A percentile compares a stretch with the other conserved stretches of the same genome.
These are phyloP conservation scores for Carterocephalus palaemon DNA, from an alignment of 2,888 invertebrate genomes.

Conservation along the genomic window DNA sequence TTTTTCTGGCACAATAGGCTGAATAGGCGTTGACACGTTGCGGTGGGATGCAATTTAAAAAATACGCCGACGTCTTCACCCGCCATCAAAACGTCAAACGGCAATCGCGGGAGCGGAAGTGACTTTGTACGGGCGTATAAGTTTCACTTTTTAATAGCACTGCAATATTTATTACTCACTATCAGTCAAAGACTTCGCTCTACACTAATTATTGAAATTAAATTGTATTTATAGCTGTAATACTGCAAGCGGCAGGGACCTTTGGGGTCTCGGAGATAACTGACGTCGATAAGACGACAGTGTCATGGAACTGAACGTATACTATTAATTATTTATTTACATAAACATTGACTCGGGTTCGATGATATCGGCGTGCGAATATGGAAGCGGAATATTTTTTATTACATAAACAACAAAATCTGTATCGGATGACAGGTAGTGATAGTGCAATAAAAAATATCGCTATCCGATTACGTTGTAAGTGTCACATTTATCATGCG, in stretches of 20 bases:
- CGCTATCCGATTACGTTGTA: constrained; percentile 53
- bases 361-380: constrained; percentile 29
- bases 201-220: constrained; percentile 72
- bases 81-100: constrained; percentile 46
- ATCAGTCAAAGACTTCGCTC: constrained; percentile 74
- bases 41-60: constrained; percentile 62
- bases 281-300: constrained; percentile 51
- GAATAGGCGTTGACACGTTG: constrained; percentile 75
- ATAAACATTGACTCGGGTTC: constrained; percentile 44
- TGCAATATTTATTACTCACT: constrained; percentile 53
- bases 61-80: constrained; percentile 54
- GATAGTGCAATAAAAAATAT: constrained; percentile 54
- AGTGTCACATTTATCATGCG: constrained; percentile 65
- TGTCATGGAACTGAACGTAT: constrained; percentile 68
- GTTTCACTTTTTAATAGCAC: constrained; percentile 54
- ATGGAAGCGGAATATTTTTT: constrained; percentile 32
- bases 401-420: constrained; percentile 45
- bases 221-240: constrained; percentile 70
- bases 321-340: constrained; percentile 51
- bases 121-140: constrained; percentile 55
- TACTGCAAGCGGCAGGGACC: constrained; percentile 57
- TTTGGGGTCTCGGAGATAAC: constrained; percentile 54
- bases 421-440: constrained; percentile 44
- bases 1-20: constrained; percentile 52
- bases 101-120: constrained; percentile 55